Base-by-base conservation (phyloP, 2,113 vertebrate species). In the Aythya baeri region DNA sequence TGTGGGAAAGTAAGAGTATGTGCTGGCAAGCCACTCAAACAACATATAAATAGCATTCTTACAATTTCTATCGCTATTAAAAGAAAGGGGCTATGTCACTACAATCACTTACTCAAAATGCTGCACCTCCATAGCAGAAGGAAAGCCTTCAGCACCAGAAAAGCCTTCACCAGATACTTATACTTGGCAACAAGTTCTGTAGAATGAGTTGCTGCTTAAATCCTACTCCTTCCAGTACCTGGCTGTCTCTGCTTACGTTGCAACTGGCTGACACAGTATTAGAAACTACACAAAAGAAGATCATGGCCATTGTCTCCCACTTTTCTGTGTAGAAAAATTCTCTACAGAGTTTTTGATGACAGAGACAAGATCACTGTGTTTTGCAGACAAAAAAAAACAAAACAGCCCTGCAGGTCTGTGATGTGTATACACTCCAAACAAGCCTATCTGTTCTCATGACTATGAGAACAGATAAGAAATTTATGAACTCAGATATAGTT, bases 171-270 rank as follows among this genome's bases (percentile, higher is more conserved):
- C 46, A 49, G 46, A 49, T 36, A 66, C 6, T 31, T 27, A 8
- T 1, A 34, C 1, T 2, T 22, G 15, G 34, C 36, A 88, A 81
- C 1, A 36, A 34, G 20, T 2, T 83, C 72, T 58, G 44, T 0
- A 83, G 32, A 41, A 49, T 68, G 41, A 61, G 43, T 0, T 82
- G 63, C 63, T 62, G 22, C 44, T 79, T 44, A 29, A 79, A 57
- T 61, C 6, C 62, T 79, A 12, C 6, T 11, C 6, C 22, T 31
- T 43, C 50, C 76, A 61, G 41, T 17, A n/a, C 36, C 49, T 11
- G 72, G 25, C 26, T 20, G 49, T 2, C 57, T 27, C 11, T 11
- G 6, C 15, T 7, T 9, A 17, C 0, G 9, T 8, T 20, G 3
- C 2, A 22, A 70, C 31, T 5, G 4, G 13, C 5, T 6, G 52